These are phyloP conservation scores for Myiotriccus ornatus DNA, from an alignment of 2,797 vertebrate genomes.

Conservation along the genomic window DNA sequence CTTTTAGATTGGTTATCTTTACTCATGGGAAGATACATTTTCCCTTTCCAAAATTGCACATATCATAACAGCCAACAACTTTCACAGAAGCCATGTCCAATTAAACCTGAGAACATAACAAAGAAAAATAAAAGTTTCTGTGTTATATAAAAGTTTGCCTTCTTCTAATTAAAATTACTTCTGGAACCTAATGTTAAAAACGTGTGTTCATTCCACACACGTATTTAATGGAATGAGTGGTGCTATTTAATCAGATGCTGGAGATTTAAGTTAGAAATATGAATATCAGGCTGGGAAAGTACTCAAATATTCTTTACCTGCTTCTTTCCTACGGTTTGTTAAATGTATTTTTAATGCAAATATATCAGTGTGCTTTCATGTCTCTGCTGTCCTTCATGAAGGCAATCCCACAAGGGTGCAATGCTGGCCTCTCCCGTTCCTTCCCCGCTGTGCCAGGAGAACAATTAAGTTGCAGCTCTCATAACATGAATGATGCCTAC, in stretches of 20 bases:
- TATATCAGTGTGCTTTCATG: neutral
- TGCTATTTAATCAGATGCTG: constrained; percentile 29
- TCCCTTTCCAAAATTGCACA: neutral
- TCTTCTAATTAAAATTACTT: constrained; percentile 1
- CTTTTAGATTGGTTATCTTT: neutral
- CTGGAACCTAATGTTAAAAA: neutral
- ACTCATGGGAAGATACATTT: neutral
- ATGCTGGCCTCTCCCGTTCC: neutral
- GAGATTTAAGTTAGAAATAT: constrained; percentile 29
- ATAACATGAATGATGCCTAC: neutral
- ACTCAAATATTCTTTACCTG: neutral
- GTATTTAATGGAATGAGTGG: neutral
- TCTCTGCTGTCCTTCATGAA: neutral
- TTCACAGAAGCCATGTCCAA: neutral
- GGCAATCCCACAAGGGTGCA: neutral
- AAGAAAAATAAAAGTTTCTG: neutral
- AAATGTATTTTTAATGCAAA: constrained; percentile 31
- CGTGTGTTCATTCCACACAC: neutral
- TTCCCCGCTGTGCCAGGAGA: neutral
- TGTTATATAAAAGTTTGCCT: neutral
- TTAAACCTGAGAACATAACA: neutral
- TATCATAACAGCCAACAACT: neutral
- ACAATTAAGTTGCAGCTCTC: neutral
- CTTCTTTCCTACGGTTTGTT: neutral
- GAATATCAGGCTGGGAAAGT: neutral